Percentiles rank a stretch among this genome's conserved stretches.
phyloP scores from a whole-genome alignment of 2,888 invertebrate genomes.

The Emesis furor region DNA sequence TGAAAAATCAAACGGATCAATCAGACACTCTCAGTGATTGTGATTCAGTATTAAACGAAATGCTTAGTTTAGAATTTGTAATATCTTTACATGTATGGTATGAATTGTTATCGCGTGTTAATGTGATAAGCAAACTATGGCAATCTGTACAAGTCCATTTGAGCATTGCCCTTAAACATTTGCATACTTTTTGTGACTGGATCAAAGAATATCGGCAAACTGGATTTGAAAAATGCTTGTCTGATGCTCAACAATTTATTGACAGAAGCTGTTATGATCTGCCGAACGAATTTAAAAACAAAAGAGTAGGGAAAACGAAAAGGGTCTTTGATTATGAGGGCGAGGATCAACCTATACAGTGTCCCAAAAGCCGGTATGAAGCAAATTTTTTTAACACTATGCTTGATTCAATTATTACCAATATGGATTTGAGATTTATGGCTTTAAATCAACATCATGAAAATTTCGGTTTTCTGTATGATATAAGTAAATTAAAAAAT shows the following conservation, averaged over 20 bases:
- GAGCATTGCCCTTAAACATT: conserved; percentile 43
- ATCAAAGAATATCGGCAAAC: conserved; percentile 38
- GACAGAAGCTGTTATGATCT: conserved; percentile 51
- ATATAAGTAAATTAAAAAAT: conserved; percentile 21
- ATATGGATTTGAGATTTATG: conserved; percentile 33
- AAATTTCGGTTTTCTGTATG: conserved; percentile 29
- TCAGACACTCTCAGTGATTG: conserved; percentile 46
- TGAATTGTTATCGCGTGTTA: conserved; percentile 35
- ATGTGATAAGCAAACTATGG: conserved; percentile 40
- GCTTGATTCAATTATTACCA: conserved; percentile 38
- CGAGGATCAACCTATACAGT: conserved; percentile 54
- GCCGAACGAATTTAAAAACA: conserved; percentile 52
- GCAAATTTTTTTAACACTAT: conserved; percentile 44
- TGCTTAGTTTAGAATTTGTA: conserved; percentile 39
- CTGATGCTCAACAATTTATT: conserved; percentile 50
- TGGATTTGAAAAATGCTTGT: conserved; percentile 48
- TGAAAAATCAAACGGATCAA: conserved; percentile 50
- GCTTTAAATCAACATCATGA: conserved; percentile 35
- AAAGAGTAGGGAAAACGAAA: conserved; percentile 60
- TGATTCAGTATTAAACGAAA: conserved; percentile 42
- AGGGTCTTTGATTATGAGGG: conserved; percentile 48
- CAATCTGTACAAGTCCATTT: conserved; percentile 42
- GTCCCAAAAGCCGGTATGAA: conserved; percentile 44
- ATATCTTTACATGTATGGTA: conserved; percentile 40
- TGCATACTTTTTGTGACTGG: conserved; percentile 46